These are phyloP conservation scores for Oxyruncus cristatus DNA, from an alignment of 2,113 vertebrate genomes.

Conservation along the genomic window DNA sequence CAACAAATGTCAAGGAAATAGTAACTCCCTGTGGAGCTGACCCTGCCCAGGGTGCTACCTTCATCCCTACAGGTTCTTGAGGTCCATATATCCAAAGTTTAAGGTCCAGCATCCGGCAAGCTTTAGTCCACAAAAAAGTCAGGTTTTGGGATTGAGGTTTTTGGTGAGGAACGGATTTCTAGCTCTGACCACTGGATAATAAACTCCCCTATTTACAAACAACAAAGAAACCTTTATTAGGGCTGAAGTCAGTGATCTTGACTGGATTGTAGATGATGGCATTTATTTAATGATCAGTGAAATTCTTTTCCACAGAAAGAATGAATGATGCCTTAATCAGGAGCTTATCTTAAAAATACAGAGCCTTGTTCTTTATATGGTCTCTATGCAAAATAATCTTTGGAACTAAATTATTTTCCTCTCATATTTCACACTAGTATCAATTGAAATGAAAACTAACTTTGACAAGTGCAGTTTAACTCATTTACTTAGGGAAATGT, in stretches of 20 bases:
- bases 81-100: neutral
- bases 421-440: neutral
- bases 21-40: neutral
- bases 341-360: neutral
- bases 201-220: neutral
- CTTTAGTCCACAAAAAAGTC: neutral
- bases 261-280: neutral
- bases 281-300: slow-evolving; percentile 23
- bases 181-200: neutral
- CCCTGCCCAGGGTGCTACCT: neutral
- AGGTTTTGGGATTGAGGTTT: neutral
- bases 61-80: neutral
- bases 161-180: neutral
- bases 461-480: neutral
- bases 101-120: neutral
- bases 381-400: neutral
- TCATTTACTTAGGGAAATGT: neutral
- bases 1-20: neutral
- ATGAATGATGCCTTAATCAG: neutral
- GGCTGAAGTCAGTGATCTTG: neutral
- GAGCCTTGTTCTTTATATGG: neutral
- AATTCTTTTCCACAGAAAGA: neutral
- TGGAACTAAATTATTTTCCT: neutral
- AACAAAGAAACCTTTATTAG: slow-evolving; percentile 20
- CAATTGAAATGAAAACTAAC: neutral